phyloP scores from a whole-genome alignment of 2,888 invertebrate genomes.

The Pachycephus smyrnensis region DNA sequence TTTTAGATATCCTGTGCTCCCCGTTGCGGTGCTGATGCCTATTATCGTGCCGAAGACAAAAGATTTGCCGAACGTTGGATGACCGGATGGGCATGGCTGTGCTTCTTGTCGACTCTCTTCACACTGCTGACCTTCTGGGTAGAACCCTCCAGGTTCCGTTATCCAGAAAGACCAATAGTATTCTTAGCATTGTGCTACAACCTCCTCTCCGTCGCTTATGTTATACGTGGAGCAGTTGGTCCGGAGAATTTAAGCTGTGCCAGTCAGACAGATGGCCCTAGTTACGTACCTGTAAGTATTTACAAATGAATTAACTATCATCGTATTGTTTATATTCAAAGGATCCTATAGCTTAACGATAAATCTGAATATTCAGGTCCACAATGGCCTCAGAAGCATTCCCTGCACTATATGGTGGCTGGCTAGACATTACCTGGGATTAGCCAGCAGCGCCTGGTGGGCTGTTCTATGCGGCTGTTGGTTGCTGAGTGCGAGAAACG shows the following conservation, averaged over 20 bases:
- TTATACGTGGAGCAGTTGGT: constrained; percentile 75
- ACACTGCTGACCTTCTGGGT: constrained; percentile 89
- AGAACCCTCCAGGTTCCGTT: constrained; percentile 89
- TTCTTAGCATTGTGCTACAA: constrained; percentile 91
- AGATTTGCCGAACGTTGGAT: constrained; percentile 80
- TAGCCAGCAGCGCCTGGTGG: constrained; percentile 89
- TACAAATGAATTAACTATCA: background rate
- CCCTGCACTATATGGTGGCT: constrained; percentile 83
- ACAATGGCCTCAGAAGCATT: constrained; percentile 68
- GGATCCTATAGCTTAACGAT: background rate
- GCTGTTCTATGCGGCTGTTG: constrained; percentile 89
- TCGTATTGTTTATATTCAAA: background rate
- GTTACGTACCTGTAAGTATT: constrained; percentile 60
- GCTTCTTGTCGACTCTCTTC: constrained; percentile 85
- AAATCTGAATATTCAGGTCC: constrained; percentile 37
- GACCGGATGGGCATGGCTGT: constrained; percentile 81
- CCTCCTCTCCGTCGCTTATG: constrained; percentile 81
- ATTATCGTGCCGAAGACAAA: constrained; percentile 77
- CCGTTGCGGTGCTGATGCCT: constrained; percentile 77
- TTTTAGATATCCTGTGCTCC: constrained; percentile 68
- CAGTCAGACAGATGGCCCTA: constrained; percentile 63
- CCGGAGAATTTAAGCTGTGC: constrained; percentile 63
- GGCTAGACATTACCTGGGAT: constrained; percentile 81
- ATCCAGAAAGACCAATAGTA: constrained; percentile 92
- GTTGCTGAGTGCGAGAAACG: constrained; percentile 90